These are phyloP conservation scores for Astyanax mexicanus DNA, from an alignment of 2,797 vertebrate species.

Conservation along the genomic window DNA sequence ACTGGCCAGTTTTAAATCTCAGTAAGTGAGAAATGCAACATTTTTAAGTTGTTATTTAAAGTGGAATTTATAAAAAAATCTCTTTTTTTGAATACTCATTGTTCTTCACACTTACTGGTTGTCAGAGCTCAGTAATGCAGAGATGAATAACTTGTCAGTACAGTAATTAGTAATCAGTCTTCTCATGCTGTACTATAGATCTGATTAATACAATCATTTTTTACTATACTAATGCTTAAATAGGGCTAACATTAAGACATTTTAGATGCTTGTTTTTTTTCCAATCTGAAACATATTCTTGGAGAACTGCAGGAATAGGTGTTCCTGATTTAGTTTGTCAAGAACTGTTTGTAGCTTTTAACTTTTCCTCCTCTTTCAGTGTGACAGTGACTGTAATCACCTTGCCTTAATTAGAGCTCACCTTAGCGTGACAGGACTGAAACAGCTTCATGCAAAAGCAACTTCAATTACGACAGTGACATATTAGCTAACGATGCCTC, in stretches of 20 bases:
- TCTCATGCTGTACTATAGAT: no score
- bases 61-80: not conserved
- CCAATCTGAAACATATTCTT: not conserved
- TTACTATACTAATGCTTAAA: no score
- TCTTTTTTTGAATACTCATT: not conserved
- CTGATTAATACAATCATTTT: no score
- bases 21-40: not conserved
- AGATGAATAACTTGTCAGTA: not conserved
- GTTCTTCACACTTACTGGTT: no score
- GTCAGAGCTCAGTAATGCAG: no score
- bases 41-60: not conserved
- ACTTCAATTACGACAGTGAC: constrained; percentile 63
- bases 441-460: constrained; percentile 53
- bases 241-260: not conserved
- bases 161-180: no score
- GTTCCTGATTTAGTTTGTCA: constrained; percentile 5
- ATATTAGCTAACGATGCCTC: constrained; percentile 31
- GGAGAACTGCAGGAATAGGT: not conserved
- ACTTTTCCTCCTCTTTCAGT: constrained; percentile 44
- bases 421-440: constrained; percentile 62
- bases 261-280: not conserved
- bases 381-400: constrained; percentile 45
- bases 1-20: not conserved
- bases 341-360: constrained; percentile 46
- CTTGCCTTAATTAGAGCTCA: constrained; percentile 66